phyloP scores from a whole-genome alignment of 2,888 invertebrate species.

The Girardia tigrina region DNA sequence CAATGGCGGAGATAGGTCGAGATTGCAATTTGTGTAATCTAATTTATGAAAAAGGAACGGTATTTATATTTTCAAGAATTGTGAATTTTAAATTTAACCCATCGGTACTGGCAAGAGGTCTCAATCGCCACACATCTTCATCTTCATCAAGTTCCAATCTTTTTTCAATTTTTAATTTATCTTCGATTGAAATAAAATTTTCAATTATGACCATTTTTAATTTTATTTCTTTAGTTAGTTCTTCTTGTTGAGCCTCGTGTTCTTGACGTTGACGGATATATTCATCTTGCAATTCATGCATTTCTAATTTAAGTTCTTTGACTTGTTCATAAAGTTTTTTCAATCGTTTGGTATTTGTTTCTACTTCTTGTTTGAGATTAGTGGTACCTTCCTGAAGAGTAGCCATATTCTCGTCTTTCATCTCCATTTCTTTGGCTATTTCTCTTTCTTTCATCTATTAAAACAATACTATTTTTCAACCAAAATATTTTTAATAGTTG shows the following conservation, averaged over 20 bases:
- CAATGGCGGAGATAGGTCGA: slow-evolving; percentile 59
- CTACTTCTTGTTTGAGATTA: slow-evolving; percentile 84
- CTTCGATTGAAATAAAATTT: slow-evolving; percentile 55
- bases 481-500: no score
- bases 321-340: slow-evolving; percentile 56
- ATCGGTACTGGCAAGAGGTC: slow-evolving; percentile 44
- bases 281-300: slow-evolving; percentile 56
- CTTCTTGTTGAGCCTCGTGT: slow-evolving; percentile 74
- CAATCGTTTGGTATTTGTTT: slow-evolving; percentile 79
- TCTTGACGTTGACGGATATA: slow-evolving; percentile 80
- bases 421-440: slow-evolving; percentile 60
- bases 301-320: slow-evolving; percentile 37
- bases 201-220: slow-evolving; percentile 55
- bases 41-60: no score
- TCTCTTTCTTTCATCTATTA: slow-evolving; percentile 34
- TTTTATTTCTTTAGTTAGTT: slow-evolving; percentile 73
- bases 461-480: no score
- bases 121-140: slow-evolving; percentile 61
- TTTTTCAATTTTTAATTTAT: slow-evolving; percentile 62
- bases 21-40: slow-evolving; percentile 41
- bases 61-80: background rate
- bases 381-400: slow-evolving; percentile 79
- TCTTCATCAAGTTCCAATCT: slow-evolving; percentile 68
- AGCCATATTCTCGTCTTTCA: slow-evolving; percentile 77
- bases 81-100: background rate